Conservation (phyloP, 2,888 invertebrate genomes). For the Eupithecia pulchellata region DNA sequence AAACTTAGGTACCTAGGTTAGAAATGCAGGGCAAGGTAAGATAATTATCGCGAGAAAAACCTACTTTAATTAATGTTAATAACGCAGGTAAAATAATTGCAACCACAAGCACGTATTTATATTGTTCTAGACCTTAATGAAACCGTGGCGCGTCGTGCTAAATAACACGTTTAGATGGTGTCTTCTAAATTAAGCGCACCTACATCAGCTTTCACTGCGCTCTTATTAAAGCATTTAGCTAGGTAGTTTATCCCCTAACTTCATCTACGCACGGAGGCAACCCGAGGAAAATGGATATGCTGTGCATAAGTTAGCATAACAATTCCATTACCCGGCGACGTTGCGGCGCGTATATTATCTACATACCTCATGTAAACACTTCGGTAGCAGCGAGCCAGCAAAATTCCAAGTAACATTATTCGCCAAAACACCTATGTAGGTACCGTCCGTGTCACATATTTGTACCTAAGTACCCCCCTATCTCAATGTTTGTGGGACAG, state of each 20-base stretch:
- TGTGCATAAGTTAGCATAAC: not conserved
- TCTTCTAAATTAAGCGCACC: conserved; percentile 4
- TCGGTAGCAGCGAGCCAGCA: too few relatives aligned
- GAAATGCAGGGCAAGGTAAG: too few relatives aligned
- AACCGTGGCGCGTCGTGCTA: conserved; percentile 1
- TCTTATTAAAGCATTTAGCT: conserved; percentile 17
- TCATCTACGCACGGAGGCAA: not conserved
- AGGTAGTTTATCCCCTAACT: conserved; percentile 11
- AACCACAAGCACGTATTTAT: not conserved
- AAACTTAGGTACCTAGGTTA: too few relatives aligned
- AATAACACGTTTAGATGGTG: conserved; percentile 14
- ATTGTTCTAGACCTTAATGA: conserved; percentile 10
- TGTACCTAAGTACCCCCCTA: too few relatives aligned
- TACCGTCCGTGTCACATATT: too few relatives aligned
- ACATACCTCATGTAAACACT: not conserved
- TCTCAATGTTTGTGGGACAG: too few relatives aligned
- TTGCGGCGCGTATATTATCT: not conserved
- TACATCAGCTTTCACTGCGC: conserved; percentile 8
- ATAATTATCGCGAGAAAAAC: too few relatives aligned
- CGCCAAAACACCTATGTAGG: too few relatives aligned
- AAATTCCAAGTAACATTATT: too few relatives aligned
- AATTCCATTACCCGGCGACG: not conserved
- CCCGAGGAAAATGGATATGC: not conserved
- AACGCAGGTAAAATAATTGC: too few relatives aligned
- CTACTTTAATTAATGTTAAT: too few relatives aligned